Percentiles rank a stretch among this genome's conserved stretches.
Evolutionary conservation across 1,140 invertebrate species (phyloP).

Genomic region (Drosophila pectinifera): DNA sequence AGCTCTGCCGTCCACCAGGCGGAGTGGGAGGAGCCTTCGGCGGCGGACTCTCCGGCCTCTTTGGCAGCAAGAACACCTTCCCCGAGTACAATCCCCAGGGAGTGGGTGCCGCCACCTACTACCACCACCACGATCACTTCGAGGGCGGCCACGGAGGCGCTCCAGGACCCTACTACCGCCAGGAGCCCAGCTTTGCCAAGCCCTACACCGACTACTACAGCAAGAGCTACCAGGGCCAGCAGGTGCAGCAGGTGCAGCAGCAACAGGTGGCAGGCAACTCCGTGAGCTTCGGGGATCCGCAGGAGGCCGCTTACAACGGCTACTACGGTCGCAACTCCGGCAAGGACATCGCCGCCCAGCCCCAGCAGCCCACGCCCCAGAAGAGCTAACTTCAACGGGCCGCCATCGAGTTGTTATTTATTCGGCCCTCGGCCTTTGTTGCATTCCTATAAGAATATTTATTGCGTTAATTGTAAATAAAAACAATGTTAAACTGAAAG

Average conservation of each 20-base stretch:
- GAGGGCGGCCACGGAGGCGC: constrained; percentile 60
- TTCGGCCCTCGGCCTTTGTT: constrained; percentile 48
- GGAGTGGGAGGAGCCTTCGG: constrained; percentile 66
- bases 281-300: constrained; percentile 88
- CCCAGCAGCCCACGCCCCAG: constrained; percentile 45
- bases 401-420: constrained; percentile 56
- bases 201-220: constrained; percentile 85
- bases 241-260: constrained; percentile 49
- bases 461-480: constrained; percentile 76
- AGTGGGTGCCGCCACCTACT: constrained; percentile 87
- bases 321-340: constrained; percentile 86
- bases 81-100: constrained; percentile 88
- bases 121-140: constrained; percentile 85
- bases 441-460: constrained; percentile 81
- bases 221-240: constrained; percentile 75
- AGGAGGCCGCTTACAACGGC: constrained; percentile 89
- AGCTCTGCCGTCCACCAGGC: constrained; percentile 88
- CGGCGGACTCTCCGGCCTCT: constrained; percentile 73
- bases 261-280: constrained; percentile 82
- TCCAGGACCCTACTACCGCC: constrained; percentile 66
- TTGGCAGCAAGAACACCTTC: constrained; percentile 83
- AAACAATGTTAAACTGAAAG: constrained; percentile 54
- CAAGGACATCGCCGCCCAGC: constrained; percentile 76
- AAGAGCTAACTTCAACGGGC: constrained; percentile 49
- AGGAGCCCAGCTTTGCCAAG: constrained; percentile 82